These are phyloP conservation scores for Fratercula arctica DNA, from an alignment of 2,797 vertebrate genomes.

Conservation along the genomic window DNA sequence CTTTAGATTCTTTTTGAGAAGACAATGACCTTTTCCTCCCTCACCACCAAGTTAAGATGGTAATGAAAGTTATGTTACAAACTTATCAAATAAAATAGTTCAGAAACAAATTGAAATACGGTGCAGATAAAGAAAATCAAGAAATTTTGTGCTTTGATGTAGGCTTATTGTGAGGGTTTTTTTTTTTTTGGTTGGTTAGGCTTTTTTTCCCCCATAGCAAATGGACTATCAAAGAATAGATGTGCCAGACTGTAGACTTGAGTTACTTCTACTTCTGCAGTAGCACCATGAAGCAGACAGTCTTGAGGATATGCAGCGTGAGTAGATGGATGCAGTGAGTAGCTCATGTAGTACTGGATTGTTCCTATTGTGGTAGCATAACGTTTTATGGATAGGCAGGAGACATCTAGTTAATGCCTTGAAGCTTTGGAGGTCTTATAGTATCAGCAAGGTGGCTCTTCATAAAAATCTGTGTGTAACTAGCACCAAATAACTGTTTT, in stretches of 20 bases:
- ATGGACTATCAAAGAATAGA: not conserved
- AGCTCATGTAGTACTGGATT: not conserved
- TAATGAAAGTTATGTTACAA: not conserved
- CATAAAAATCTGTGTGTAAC: not conserved
- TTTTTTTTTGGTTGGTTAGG: accelerated
- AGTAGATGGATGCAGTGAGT: not conserved
- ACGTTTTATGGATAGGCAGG: not conserved
- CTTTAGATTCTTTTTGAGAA: not conserved
- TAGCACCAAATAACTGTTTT: not conserved
- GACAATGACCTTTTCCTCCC: not conserved
- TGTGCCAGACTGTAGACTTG: not conserved
- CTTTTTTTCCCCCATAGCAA: not conserved
- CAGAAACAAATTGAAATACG: not conserved
- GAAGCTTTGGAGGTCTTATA: not conserved
- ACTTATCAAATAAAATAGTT: not conserved
- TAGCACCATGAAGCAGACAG: not conserved
- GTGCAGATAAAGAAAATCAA: not conserved
- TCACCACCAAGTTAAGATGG: not conserved
- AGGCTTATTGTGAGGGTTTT: not conserved
- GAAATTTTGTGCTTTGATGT: not conserved
- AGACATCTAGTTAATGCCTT: not conserved
- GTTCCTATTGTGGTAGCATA: not conserved
- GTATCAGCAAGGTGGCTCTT: not conserved
- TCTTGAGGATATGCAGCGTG: not conserved
- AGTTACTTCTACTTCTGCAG: not conserved